phyloP scores from a whole-genome alignment of 64 coral and sea anemone species.

The Catalaphyllia jardinei region DNA sequence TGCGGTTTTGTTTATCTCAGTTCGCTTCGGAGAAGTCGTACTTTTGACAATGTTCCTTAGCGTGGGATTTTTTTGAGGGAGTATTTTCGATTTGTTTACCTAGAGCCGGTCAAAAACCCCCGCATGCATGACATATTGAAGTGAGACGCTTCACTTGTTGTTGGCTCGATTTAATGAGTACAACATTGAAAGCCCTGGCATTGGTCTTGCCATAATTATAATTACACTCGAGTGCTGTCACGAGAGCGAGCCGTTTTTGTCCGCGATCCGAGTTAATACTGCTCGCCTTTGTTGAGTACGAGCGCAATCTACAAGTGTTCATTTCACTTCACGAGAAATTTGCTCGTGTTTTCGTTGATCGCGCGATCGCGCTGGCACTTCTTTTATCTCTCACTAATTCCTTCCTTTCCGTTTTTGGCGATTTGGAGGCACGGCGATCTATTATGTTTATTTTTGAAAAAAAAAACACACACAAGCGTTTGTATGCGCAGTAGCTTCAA shows the following conservation, averaged over 20 bases:
- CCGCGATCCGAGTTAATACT: background rate
- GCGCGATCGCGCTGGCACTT: background rate
- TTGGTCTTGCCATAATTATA: conserved; percentile 69
- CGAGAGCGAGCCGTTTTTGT: conserved; percentile 51
- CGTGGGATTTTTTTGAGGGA: background rate
- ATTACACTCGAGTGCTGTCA: conserved; percentile 85
- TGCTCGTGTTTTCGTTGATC: background rate
- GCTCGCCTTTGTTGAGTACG: background rate
- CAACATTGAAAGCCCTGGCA: conserved; percentile 79
- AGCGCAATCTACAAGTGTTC: background rate
- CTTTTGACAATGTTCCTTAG: background rate
- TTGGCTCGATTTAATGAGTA: conserved; percentile 94
- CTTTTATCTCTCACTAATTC: conserved; percentile 3
- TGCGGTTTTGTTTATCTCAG: conserved; percentile 43
- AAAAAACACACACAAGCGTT: background rate
- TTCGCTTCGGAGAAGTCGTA: background rate
- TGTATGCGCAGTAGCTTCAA: background rate
- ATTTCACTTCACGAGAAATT: conserved; percentile 18
- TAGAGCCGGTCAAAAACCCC: conserved; percentile 45
- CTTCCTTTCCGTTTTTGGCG: background rate
- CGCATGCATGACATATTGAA: conserved; percentile 62
- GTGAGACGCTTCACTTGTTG: conserved; percentile 59
- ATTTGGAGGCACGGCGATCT: background rate
- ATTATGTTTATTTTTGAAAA: conserved; percentile 12
- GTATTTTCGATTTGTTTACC: conserved; percentile 67